A percentile compares a stretch with the other conserved stretches of the same genome.
Conservation (phyloP, 2,888 invertebrate genomes). For the Hypselothyrea guttata region DNA sequence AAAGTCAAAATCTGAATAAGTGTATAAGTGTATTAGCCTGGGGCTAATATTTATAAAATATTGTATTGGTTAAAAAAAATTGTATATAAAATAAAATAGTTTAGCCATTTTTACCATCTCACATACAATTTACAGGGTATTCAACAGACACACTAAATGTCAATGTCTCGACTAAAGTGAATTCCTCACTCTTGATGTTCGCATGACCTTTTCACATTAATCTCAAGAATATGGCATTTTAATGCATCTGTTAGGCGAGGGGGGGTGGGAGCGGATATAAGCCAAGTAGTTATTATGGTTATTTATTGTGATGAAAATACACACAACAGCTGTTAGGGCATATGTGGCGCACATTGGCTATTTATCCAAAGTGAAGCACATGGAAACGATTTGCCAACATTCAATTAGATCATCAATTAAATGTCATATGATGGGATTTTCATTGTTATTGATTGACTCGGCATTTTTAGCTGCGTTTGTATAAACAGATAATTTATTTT, state of each 20-base stretch:
- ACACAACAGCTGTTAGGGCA: conserved; percentile 45
- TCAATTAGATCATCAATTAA: conserved; percentile 68
- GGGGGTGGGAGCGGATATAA: conserved; percentile 58
- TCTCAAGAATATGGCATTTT: conserved; percentile 71
- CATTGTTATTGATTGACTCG: conserved; percentile 30
- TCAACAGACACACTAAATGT: conserved; percentile 43
- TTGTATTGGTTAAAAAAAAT: too few species aligned
- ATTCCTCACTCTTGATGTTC: conserved; percentile 40
- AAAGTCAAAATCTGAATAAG: too few species aligned
- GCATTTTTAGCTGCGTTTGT: not conserved
- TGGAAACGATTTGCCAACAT: conserved; percentile 36
- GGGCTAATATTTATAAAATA: too few species aligned
- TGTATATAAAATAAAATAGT: too few species aligned
- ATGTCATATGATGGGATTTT: conserved; percentile 26
- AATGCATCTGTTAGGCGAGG: conserved; percentile 49
- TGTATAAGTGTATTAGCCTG: too few species aligned
- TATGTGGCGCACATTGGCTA: conserved; percentile 18
- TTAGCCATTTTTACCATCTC: too few species aligned
- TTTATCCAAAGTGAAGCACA: not conserved
- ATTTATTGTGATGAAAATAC: conserved; percentile 57
- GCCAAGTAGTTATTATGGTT: conserved; percentile 60
- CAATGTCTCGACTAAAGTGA: conserved; percentile 52
- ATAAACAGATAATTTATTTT: too few species aligned
- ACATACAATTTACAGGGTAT: conserved; percentile 21
- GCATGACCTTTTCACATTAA: conserved; percentile 72